phyloP scores from a whole-genome alignment of 2,888 invertebrate genomes.

The Sthenelais limicola region DNA sequence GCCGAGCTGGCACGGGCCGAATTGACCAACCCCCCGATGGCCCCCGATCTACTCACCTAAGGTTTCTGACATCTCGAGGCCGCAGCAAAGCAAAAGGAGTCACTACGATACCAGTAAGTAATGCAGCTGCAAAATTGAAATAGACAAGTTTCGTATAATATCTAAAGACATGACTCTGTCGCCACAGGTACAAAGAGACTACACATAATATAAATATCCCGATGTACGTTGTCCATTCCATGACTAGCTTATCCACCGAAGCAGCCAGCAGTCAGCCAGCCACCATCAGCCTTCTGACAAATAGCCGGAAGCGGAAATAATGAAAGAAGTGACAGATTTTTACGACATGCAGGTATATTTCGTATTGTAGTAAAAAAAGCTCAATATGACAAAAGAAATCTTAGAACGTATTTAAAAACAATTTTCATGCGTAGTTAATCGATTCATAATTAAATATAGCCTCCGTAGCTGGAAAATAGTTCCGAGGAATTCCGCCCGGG shows the following conservation, averaged over 20 bases:
- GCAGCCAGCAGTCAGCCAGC: neutral
- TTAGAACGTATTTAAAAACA: no score
- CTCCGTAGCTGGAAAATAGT: no score
- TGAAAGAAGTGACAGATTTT: neutral
- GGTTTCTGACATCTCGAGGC: slow-evolving; percentile 22
- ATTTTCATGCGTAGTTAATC: no score
- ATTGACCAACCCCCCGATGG: no score
- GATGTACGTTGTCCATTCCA: slow-evolving; percentile 1
- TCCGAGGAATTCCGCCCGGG: neutral
- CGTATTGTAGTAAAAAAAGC: no score
- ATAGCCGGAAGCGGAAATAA: slow-evolving; percentile 25
- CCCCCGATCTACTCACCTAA: slow-evolving; percentile 21
- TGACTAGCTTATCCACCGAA: neutral
- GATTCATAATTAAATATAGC: no score
- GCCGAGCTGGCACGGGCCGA: no score
- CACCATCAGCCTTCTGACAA: neutral
- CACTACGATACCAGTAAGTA: slow-evolving; percentile 16
- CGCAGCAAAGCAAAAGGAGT: slow-evolving; percentile 15
- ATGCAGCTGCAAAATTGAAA: slow-evolving; percentile 1
- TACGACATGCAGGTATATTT: no score
- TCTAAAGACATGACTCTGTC: slow-evolving; percentile 3
- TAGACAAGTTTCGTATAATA: slow-evolving; percentile 15
- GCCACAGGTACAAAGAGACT: slow-evolving; percentile 5
- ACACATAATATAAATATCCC: slow-evolving; percentile 3
- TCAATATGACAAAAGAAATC: no score